phyloP scores from a whole-genome alignment of 2,888 invertebrate genomes.

The Meloe dianella region DNA sequence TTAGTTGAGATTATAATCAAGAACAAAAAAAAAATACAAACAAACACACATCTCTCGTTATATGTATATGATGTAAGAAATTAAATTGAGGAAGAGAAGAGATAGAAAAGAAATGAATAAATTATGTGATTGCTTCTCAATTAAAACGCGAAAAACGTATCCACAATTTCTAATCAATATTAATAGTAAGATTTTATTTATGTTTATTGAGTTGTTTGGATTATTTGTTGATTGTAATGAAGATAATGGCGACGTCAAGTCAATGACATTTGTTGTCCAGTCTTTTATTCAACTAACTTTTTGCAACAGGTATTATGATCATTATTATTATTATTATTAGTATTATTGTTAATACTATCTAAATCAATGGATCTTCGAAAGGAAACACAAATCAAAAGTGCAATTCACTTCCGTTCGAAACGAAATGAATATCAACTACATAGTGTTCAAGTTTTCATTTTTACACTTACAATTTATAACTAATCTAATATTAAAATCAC shows the following conservation, averaged over 20 bases:
- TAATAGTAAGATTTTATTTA: background rate
- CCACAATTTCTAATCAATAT: background rate
- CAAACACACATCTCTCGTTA: background rate
- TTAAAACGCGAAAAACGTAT: background rate
- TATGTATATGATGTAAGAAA: background rate
- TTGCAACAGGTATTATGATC: background rate
- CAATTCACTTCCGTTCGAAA: slow-evolving; percentile 37
- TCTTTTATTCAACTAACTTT: background rate
- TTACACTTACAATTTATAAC: background rate
- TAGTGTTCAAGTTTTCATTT: slow-evolving; percentile 17
- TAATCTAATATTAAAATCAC: background rate
- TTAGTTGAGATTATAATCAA: slow-evolving; percentile 12
- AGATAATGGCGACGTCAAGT: background rate
- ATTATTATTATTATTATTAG: background rate
- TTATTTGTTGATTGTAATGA: slow-evolving; percentile 1
- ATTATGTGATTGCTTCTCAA: background rate
- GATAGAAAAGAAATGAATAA: background rate
- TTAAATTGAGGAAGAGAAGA: background rate
- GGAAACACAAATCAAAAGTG: slow-evolving; percentile 44
- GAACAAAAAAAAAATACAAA: background rate
- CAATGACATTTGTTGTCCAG: background rate
- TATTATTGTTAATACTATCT: slow-evolving; percentile 18
- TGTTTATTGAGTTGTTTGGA: background rate
- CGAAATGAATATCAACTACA: slow-evolving; percentile 42
- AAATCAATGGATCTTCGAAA: slow-evolving; percentile 29